Evolutionary conservation across 2,113 vertebrate genomes (phyloP).

Genomic region (Paratilapia polleni): DNA sequence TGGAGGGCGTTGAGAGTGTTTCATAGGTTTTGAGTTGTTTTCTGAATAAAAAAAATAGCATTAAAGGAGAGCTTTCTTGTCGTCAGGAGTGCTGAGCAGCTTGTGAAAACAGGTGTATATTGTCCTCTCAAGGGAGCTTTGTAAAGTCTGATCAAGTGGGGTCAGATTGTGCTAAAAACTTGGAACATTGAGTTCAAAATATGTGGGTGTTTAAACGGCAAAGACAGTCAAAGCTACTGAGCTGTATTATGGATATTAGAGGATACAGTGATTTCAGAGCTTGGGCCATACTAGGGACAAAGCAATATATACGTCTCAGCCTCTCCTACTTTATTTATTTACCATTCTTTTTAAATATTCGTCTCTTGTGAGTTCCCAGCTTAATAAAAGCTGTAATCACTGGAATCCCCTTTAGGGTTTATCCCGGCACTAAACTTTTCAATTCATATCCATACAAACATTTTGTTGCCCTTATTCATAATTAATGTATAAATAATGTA

Average conservation of each 20-base stretch:
- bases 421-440: neutral
- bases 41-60: neutral
- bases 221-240: neutral
- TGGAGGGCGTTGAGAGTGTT: constrained; percentile 3
- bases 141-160: constrained; percentile 8
- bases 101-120: neutral
- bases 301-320: neutral
- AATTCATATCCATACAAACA: neutral
- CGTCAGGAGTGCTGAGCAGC: neutral
- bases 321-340: neutral
- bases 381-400: neutral
- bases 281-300: neutral
- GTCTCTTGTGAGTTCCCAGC: neutral
- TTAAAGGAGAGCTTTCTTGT: neutral
- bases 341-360: neutral
- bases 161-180: constrained; percentile 4
- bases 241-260: constrained; percentile 2
- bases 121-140: neutral
- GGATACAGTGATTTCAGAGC: neutral
- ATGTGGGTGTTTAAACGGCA: constrained; percentile 7
- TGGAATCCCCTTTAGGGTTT: neutral
- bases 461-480: constrained; percentile 7
- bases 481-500: constrained; percentile 16
- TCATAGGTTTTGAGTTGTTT: constrained; percentile 1
- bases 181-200: constrained; percentile 9